phyloP scores from a whole-genome alignment of 2,113 vertebrate genomes.

The Harpagus bidentatus region DNA sequence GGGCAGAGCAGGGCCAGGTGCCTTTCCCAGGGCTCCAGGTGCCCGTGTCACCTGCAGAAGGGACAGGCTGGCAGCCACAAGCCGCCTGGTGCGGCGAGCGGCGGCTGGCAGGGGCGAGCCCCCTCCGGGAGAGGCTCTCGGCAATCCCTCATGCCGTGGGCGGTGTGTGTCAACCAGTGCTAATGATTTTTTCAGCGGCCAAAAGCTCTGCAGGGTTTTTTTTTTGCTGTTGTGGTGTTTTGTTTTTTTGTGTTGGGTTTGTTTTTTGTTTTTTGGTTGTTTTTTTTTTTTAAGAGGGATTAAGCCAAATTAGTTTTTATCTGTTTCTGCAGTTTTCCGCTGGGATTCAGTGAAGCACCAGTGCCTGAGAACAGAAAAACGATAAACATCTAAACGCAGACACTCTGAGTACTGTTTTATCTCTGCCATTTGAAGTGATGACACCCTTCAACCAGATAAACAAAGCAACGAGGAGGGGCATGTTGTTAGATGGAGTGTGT shows the following conservation, averaged over 20 bases:
- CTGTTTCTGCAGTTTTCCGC: neutral
- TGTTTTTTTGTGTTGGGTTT: neutral
- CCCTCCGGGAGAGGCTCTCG: too few relatives aligned
- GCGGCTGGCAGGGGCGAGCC: neutral
- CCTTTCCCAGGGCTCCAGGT: neutral
- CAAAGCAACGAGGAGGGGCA: neutral
- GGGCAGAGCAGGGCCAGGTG: neutral
- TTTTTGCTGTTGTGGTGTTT: neutral
- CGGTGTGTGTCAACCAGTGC: fast-evolving
- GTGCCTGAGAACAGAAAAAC: neutral
- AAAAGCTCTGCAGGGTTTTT: neutral
- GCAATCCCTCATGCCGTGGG: neutral
- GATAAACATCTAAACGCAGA: neutral
- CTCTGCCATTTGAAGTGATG: neutral
- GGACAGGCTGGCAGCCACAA: too few relatives aligned
- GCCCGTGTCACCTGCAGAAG: neutral
- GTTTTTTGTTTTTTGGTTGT: neutral
- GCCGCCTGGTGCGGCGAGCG: fast-evolving
- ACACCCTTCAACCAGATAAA: conserved; percentile 9
- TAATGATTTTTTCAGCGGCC: neutral
- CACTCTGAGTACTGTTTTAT: neutral
- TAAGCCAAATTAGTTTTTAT: neutral
- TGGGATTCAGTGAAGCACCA: neutral
- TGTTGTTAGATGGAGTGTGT: neutral
- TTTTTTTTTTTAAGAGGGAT: neutral